phyloP scores from a whole-genome alignment of 2,113 vertebrate species.

The Ceratotherium simum region DNA sequence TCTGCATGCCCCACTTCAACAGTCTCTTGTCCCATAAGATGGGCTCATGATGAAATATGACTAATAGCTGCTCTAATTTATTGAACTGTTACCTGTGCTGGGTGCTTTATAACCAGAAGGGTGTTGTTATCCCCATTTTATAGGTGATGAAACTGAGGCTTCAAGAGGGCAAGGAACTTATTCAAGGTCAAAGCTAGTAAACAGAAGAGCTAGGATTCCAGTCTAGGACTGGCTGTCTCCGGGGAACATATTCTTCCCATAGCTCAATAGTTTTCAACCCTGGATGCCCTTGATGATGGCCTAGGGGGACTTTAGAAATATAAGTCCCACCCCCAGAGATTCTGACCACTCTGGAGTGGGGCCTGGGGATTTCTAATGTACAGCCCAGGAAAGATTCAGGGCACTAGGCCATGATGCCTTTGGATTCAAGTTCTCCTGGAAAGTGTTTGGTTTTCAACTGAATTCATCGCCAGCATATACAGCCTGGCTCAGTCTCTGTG shows the following conservation, averaged over 20 bases:
- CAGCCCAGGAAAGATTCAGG: neutral
- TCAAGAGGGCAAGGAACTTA: neutral
- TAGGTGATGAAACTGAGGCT: neutral
- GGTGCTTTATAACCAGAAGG: neutral
- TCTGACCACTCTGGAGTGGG: neutral
- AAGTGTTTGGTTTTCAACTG: neutral
- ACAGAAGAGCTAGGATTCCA: neutral
- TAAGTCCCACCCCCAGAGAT: neutral
- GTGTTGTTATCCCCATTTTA: neutral
- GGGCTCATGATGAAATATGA: neutral
- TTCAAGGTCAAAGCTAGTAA: neutral
- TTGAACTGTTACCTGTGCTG: rapidly evolving
- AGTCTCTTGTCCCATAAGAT: neutral
- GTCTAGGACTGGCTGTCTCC: neutral
- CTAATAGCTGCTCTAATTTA: neutral
- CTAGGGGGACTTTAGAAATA: neutral
- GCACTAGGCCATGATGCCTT: neutral
- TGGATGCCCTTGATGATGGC: neutral
- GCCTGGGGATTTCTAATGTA: neutral
- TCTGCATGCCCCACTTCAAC: neutral
- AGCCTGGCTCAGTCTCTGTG: neutral
- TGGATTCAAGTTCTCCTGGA: neutral
- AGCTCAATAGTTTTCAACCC: neutral
- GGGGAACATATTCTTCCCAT: neutral
- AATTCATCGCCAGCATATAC: neutral